phyloP scores from a whole-genome alignment of 2,888 invertebrate genomes.

The Odontocolon sp. region DNA sequence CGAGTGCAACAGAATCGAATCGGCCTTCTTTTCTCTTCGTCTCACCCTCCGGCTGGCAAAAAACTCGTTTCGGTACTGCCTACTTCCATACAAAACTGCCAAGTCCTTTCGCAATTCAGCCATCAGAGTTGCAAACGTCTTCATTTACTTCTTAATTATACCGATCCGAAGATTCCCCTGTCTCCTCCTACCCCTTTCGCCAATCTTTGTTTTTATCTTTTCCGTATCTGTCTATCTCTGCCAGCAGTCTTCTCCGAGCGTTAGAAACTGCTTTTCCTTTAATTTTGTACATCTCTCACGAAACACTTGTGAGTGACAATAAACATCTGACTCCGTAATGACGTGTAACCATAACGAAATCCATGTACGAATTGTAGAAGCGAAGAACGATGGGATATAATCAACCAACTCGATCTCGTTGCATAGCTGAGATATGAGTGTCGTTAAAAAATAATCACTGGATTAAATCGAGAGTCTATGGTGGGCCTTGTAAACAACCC shows the following conservation, averaged over 20 bases:
- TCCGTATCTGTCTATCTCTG: neutral
- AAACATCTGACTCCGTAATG: too few relatives aligned
- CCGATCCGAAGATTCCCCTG: conserved; percentile 41
- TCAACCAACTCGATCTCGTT: neutral
- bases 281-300: neutral
- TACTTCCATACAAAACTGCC: conserved; percentile 48
- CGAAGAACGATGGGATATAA: neutral
- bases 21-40: conserved; percentile 22
- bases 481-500: conserved; percentile 77
- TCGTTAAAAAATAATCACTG: conserved; percentile 81
- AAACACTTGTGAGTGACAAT: neutral
- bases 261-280: neutral
- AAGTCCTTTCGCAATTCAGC: conserved; percentile 32
- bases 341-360: too few relatives aligned
- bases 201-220: neutral
- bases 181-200: neutral
- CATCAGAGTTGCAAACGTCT: conserved; percentile 54
- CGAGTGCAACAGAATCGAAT: conserved; percentile 9
- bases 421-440: conserved; percentile 59
- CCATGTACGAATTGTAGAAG: too few relatives aligned
- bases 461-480: conserved; percentile 78
- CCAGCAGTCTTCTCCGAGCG: neutral
- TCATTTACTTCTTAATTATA: conserved; percentile 60
- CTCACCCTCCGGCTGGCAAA: conserved; percentile 10
- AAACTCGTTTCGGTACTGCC: conserved; percentile 51